These are phyloP conservation scores for Nemurella pictetii DNA, from an alignment of 2,888 invertebrate species.

Conservation along the genomic window DNA sequence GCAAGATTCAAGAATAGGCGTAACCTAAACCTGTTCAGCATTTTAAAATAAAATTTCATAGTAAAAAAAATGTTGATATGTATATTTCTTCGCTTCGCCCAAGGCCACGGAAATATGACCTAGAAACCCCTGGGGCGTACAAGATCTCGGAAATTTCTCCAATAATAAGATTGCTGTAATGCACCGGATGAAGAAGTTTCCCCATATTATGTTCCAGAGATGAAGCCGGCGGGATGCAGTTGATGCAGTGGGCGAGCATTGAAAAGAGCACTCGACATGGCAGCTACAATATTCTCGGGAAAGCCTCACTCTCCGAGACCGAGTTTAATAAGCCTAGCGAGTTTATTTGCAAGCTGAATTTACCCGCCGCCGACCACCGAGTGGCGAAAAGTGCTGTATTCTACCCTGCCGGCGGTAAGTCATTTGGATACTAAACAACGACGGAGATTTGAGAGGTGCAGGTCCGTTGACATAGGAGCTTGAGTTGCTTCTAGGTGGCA, in stretches of 20 bases:
- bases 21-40: no score
- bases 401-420: background rate
- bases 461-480: no score
- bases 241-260: background rate
- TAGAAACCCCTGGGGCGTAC: background rate
- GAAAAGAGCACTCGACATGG: conserved; percentile 3
- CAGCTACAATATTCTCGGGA: background rate
- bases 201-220: background rate
- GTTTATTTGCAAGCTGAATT: conserved; percentile 12
- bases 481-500: no score
- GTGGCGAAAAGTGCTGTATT: background rate
- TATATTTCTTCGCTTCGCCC: background rate
- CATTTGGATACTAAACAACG: no score
- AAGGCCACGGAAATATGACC: background rate
- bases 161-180: background rate
- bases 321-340: background rate
- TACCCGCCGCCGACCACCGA: background rate
- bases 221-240: background rate
- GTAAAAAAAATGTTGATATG: no score
- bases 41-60: no score
- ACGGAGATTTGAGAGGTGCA: no score
- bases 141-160: background rate
- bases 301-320: background rate
- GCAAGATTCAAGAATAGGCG: no score
- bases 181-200: background rate